Evolutionary conservation across 1,140 invertebrate genomes (phyloP).

Genomic region (Steinernema feltiae): DNA sequence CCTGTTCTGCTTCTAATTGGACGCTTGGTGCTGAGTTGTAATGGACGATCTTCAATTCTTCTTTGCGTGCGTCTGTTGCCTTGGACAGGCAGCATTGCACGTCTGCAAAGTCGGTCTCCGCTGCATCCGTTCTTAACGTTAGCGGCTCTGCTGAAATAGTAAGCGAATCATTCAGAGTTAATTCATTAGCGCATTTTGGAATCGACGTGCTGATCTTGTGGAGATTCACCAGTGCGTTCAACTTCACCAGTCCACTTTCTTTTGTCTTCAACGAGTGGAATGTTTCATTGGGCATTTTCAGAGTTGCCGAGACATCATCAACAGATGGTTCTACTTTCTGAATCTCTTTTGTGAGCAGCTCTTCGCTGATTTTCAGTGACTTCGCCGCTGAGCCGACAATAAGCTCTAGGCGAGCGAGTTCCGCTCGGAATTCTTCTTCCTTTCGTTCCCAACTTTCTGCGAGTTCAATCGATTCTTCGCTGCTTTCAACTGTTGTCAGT

Average conservation of each 20-base stretch:
- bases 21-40: slow-evolving; percentile 7
- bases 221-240: slow-evolving; percentile 36
- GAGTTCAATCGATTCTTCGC: slow-evolving; percentile 11
- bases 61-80: slow-evolving; percentile 9
- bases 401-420: not conserved
- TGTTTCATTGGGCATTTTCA: not conserved
- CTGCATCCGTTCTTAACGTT: slow-evolving; percentile 24
- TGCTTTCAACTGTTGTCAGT: slow-evolving; percentile 30
- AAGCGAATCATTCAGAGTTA: slow-evolving; percentile 23
- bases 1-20: slow-evolving; percentile 14
- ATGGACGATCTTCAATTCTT: slow-evolving; percentile 9
- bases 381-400: not conserved
- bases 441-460: slow-evolving; percentile 1
- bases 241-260: slow-evolving; percentile 20
- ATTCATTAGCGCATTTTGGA: slow-evolving; percentile 18
- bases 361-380: slow-evolving; percentile 17
- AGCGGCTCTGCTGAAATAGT: slow-evolving; percentile 35
- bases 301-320: not conserved
- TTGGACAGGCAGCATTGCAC: slow-evolving; percentile 18
- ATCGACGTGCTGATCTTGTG: slow-evolving; percentile 26
- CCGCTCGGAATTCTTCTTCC: not conserved
- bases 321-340: not conserved
- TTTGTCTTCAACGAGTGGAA: slow-evolving; percentile 14
- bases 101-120: not conserved
- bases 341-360: not conserved